Conservation (phyloP, 2,888 invertebrate species). For the Formica aserva region DNA sequence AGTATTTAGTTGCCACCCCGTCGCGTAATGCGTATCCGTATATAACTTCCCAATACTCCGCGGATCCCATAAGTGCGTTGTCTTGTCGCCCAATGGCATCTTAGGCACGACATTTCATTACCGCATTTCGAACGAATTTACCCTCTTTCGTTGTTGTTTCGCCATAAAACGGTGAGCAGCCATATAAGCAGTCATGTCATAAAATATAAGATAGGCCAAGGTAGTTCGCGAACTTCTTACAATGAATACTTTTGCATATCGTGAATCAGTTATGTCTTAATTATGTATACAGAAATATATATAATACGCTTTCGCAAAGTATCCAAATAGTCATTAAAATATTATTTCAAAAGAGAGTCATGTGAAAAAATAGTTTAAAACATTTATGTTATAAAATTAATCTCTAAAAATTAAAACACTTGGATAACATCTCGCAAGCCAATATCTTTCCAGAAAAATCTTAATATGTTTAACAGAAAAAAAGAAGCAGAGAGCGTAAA, state of each 20-base stretch:
- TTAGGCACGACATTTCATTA: conserved; percentile 78
- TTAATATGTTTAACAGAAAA: background rate
- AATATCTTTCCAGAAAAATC: background rate
- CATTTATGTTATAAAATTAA: background rate
- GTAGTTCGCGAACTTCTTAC: background rate
- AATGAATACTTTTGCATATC: background rate
- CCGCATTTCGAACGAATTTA: conserved; percentile 67
- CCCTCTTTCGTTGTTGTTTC: conserved; percentile 48
- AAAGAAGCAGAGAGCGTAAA: background rate
- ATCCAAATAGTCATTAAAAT: background rate
- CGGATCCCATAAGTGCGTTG: conserved; percentile 82
- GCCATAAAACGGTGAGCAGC: conserved; percentile 64
- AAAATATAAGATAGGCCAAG: conserved; percentile 21
- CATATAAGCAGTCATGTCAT: conserved; percentile 46
- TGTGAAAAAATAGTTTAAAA: conserved; percentile 4
- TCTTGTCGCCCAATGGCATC: conserved; percentile 78
- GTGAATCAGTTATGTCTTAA: conserved; percentile 11
- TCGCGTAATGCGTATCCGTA: conserved; percentile 26
- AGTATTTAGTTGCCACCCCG: conserved; percentile 54
- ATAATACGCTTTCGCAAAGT: background rate
- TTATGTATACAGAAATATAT: background rate
- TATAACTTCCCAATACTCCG: conserved; percentile 58
- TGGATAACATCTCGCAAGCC: background rate
- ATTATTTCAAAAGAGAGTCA: background rate
- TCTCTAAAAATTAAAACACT: background rate